Base-by-base conservation (phyloP, 2,113 vertebrate genomes). In the Crotophaga sulcirostris region DNA sequence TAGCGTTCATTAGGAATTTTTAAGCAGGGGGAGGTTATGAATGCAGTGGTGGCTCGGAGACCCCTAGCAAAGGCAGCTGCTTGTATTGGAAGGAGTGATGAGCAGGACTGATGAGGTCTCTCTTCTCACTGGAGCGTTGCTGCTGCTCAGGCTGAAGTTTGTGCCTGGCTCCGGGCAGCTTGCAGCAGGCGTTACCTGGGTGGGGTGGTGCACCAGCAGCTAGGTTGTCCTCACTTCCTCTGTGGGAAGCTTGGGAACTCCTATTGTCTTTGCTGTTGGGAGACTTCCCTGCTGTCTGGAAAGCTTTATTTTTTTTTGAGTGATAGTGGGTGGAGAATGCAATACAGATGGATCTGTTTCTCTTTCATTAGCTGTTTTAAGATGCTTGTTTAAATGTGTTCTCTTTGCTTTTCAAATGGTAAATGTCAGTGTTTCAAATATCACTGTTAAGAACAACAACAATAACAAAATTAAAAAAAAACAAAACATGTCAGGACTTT, bases 141-240 rank as follows among this genome's bases (percentile, higher is more conserved):
- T 63, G n/a, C 34, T 34, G 44, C 36, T 79, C 12, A 10, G 36
- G 25, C 28, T 42, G 2, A 26, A 24, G 4, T 59, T 89, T 88
- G 73, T 87, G 72, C 44, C 0, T 0, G 38, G 20, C 0, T 16
- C 66, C 19, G 0, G 0, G 51, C 59, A 75, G 69, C 54, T 82
- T 54, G 70, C 54, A 79, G 52, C 56, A 56, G 49, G 52, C 10
- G 0, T 64, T 47, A 16, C 45, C 7, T 3, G 5, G 38, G 55
- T 83, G 72, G 42, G 73, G 23, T 64, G 82, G 10, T 84, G 54
- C 45, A 17, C 40, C 3, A 4, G 14, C 2, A 1, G 6, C 10
- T 33, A 29, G 13, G 3, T 29, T 92, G 79, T 83, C 64, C 67
- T 78, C 66, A 3, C 42, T 78, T 11, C 13, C 18, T 78, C 40